Evolutionary conservation across 2,797 vertebrate species (phyloP).

Genomic region (Tamandua tetradactyla): DNA sequence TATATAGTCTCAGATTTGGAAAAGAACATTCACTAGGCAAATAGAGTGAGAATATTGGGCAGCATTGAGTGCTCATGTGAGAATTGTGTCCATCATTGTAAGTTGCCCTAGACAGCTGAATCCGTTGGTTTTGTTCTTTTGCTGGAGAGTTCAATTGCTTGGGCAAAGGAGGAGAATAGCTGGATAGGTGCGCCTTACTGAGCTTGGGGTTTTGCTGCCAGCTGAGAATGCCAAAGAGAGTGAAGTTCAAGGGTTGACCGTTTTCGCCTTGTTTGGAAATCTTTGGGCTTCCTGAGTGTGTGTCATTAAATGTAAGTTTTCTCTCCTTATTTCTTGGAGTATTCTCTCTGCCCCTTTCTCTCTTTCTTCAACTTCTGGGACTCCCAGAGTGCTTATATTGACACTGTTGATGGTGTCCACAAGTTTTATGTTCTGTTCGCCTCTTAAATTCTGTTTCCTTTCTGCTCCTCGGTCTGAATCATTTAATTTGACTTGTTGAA

Average conservation of each 20-base stretch:
- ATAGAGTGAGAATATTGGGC: not conserved
- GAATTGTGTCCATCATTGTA: not conserved
- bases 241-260: not conserved
- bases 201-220: not conserved
- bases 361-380: too few species aligned
- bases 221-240: not conserved
- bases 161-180: not conserved
- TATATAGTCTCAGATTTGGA: not conserved
- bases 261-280: not conserved
- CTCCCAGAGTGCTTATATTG: too few species aligned
- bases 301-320: too few species aligned
- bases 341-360: too few species aligned
- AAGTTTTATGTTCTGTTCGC: too few species aligned
- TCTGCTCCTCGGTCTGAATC: too few species aligned
- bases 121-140: not conserved
- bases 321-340: too few species aligned
- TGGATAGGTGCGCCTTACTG: not conserved
- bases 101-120: not conserved
- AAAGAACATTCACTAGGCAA: not conserved
- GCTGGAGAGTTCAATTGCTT: not conserved
- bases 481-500: too few species aligned
- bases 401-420: too few species aligned
- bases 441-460: too few species aligned
- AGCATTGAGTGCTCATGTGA: not conserved
- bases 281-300: too few species aligned